Base-by-base conservation (phyloP, 2,888 invertebrate species). In the Drosophila picticornis region DNA sequence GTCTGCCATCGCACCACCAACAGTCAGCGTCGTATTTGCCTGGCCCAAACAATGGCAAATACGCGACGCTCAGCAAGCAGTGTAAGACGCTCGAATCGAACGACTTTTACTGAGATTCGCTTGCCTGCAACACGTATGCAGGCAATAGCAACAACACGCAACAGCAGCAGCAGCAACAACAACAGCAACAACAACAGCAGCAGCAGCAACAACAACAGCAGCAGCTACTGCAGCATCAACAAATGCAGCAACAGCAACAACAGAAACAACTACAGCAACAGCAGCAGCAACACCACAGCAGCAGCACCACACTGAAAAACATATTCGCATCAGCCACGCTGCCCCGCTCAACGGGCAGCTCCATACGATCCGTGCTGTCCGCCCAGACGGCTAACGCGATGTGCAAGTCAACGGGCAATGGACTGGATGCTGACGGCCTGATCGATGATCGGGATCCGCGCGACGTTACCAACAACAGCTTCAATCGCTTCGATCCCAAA, bases 31-130 rank as follows among this genome's bases (percentile, higher is more conserved):
- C 94, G 78, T 93, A 94, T 92, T 83, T 94, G 91, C 86, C 91
- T 50, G 95, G 95, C 85, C 95, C 95, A 86, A 96, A 97, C 94
- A 96, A 96, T 94, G 96, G 96, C 92, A 97, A 98, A 95, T 98
- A 97, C 95, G 97, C 97, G 94, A 98, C 98, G 94, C 95, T 98
- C 94, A 97, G 97, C 96, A 97, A 97, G 94, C 97, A 98, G 95
- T 98, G 98, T 96, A 98, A 98, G 95, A 98, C 98, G 91, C 95
- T 98, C 66, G 98, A 98, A 94, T 96, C 97, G 90, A 97, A 96
- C 92, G 98, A 98, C 94, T 98, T 98, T 94, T 98, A 98, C 97
- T 98, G 97, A 97, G 97, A 96, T 94, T 93, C 93, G 93, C 93
- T 93, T 93, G 93, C 93, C 93, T 93, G 96, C 96, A 94, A 94